Evolutionary conservation across 1,140 invertebrate genomes (phyloP), one percentile per base, ranked within the genome.

Genomic region (Lepidostoma basale): DNA sequence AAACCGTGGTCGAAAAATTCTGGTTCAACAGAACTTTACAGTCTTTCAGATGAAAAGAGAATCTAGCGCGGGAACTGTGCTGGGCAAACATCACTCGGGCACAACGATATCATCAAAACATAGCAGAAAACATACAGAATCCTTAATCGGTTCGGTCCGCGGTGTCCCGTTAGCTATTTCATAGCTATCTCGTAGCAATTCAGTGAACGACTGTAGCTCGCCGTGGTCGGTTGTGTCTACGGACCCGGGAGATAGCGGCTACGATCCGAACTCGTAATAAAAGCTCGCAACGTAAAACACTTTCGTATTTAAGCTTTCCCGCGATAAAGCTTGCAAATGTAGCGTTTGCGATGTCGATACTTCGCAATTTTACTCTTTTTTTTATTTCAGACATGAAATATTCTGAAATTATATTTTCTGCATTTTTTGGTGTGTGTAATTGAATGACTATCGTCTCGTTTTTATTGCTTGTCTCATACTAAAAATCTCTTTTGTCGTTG

Each of bases 131-230:
- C 54, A 40, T 20, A 59, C 54, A 59, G 54, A 59, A 59, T 59
- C 33, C 23, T 20, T 59, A 59, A 59, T 59, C 33, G 36, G 8
- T 16, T 45, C 42, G 42, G 42, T 22, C 30, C 54, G 30, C 10
- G 54, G 54, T 59, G 8, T 59, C 20, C 54, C 22, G 10, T 18
- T 20, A 58, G 54, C 20, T 36, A 36, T 20, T 3, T 30, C 60
- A 30, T 18, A 63, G 42, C 26, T 12, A n/a, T 20, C 4, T 10
- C 44, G 28, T 49, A 30, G 44, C 26, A 18, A 49, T 54, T 68
- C 70, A 72, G 70, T 72, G 26, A 44, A 30, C 56, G 54, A 47
- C 67, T 45, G 62, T 26, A 20, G 25, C 42, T 62, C 66, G 70
- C 20, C 66, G 66, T 39, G 36, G 66, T 28, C 62, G 66, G 66